Evolutionary conservation across 2,113 vertebrate species (phyloP).

Genomic region (Hippocampus barbouri): DNA sequence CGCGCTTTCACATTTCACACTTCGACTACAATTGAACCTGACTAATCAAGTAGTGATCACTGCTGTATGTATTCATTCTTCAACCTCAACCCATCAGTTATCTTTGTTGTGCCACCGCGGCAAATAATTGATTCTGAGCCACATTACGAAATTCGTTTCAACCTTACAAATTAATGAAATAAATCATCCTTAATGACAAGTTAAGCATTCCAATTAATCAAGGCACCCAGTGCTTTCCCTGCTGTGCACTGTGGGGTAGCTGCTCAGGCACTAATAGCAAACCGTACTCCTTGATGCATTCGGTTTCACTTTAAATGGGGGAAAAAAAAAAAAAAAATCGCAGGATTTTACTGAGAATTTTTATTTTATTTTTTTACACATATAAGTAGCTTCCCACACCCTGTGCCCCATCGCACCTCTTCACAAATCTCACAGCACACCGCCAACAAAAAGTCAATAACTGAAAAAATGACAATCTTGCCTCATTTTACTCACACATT

Average conservation of each 20-base stretch:
- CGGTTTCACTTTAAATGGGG: neutral
- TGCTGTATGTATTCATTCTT: neutral
- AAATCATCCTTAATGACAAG: constrained; percentile 74
- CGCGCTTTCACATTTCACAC: constrained; percentile 12
- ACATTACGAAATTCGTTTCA: constrained; percentile 59
- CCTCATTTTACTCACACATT: too few relatives aligned
- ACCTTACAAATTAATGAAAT: constrained; percentile 69
- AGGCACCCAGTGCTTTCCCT: constrained; percentile 42
- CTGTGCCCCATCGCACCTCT: too few relatives aligned
- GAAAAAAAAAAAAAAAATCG: neutral
- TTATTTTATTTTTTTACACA: neutral
- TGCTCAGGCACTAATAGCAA: constrained; percentile 22
- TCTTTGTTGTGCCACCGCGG: constrained; percentile 55
- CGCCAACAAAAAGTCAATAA: too few relatives aligned
- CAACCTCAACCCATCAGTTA: constrained; percentile 6
- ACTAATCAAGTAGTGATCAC: constrained; percentile 6
- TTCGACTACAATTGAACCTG: constrained; percentile 18
- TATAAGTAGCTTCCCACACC: too few relatives aligned
- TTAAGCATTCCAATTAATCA: constrained; percentile 75
- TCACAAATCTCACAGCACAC: too few relatives aligned
- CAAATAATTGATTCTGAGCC: constrained; percentile 62
- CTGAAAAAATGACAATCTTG: too few relatives aligned
- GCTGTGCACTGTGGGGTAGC: constrained; percentile 23
- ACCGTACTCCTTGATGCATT: constrained; percentile 17
- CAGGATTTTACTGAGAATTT: neutral